A percentile compares a stretch with the other conserved stretches of the same genome.
phyloP scores from a whole-genome alignment of 2,888 invertebrate genomes.

The Euspilapteryx auroguttella region DNA sequence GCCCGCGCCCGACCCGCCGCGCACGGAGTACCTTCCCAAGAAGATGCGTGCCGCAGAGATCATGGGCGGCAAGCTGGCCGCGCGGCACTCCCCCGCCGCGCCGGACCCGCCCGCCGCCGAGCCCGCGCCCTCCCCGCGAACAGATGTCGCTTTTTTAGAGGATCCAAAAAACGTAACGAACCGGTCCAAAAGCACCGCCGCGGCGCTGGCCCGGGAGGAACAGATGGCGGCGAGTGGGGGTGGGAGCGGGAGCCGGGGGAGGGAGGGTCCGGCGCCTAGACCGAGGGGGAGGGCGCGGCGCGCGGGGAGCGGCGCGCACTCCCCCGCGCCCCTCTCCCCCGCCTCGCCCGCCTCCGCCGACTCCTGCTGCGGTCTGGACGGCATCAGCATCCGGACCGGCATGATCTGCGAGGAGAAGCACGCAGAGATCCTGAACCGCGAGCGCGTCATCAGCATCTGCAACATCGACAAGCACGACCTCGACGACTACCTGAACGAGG shows the following conservation, averaged over 20 bases:
- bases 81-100: conserved; percentile 18
- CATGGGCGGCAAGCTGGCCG: conserved; percentile 39
- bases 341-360: too few relatives aligned
- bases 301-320: conserved; percentile 12
- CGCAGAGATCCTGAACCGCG: conserved; percentile 62
- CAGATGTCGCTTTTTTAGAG: conserved; percentile 53
- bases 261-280: conserved; percentile 52
- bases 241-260: conserved; percentile 55
- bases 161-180: conserved; percentile 60
- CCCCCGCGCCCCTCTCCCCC: too few relatives aligned
- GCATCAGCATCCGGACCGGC: conserved; percentile 39
- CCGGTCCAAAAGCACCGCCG: conserved; percentile 61
- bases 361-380: conserved; percentile 52
- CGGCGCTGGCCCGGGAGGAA: conserved; percentile 60
- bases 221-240: conserved; percentile 54
- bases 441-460: conserved; percentile 73
- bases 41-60: conserved; percentile 57
- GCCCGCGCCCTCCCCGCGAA: conserved; percentile 15
- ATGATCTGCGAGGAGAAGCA: conserved; percentile 52
- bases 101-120: conserved; percentile 13
- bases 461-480: conserved; percentile 80
- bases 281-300: conserved; percentile 53
- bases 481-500: conserved; percentile 79
- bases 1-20: conserved; percentile 25
- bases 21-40: conserved; percentile 46